Conservation (phyloP, 2,113 vertebrate species). For the Morphnarchus princeps region DNA sequence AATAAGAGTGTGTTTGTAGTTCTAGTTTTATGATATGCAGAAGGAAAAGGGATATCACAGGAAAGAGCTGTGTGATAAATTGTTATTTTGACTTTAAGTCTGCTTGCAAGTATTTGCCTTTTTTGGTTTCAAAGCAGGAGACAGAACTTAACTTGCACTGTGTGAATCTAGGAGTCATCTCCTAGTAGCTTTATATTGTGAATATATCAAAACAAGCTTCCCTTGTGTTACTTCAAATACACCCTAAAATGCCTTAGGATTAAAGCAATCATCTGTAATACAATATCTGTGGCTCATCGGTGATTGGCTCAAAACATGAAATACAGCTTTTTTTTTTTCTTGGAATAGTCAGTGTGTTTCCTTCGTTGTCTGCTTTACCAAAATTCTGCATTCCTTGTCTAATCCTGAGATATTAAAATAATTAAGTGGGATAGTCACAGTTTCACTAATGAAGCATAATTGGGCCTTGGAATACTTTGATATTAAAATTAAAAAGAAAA, state of each 20-base stretch:
- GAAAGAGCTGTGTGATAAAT: neutral
- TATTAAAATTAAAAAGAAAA: conserved; percentile 56
- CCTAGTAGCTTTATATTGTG: conserved; percentile 20
- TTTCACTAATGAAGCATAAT: conserved; percentile 69
- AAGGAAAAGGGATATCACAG: neutral
- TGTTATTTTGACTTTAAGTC: neutral
- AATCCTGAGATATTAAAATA: conserved; percentile 69
- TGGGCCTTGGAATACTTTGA: conserved; percentile 58
- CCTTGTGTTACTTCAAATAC: conserved; percentile 61
- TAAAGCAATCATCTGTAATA: conserved; percentile 73
- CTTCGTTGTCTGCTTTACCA: conserved; percentile 44
- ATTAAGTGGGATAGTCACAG: conserved; percentile 66
- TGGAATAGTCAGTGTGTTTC: conserved; percentile 42
- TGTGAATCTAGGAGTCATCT: conserved; percentile 47
- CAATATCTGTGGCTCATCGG: conserved; percentile 51
- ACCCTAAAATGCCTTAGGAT: conserved; percentile 67
- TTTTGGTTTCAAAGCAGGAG: neutral
- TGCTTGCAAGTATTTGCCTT: neutral
- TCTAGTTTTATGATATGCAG: neutral
- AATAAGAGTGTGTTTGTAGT: neutral
- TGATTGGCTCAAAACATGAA: conserved; percentile 69
- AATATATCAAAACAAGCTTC: conserved; percentile 61
- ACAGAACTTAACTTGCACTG: neutral
- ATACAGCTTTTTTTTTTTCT: conserved; percentile 48
- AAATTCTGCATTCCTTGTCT: conserved; percentile 64